Percentiles rank a stretch among this genome's conserved stretches.
Evolutionary conservation across 1,140 invertebrate genomes (phyloP).

Genomic region (Scaptodrosophila lebanonensis): DNA sequence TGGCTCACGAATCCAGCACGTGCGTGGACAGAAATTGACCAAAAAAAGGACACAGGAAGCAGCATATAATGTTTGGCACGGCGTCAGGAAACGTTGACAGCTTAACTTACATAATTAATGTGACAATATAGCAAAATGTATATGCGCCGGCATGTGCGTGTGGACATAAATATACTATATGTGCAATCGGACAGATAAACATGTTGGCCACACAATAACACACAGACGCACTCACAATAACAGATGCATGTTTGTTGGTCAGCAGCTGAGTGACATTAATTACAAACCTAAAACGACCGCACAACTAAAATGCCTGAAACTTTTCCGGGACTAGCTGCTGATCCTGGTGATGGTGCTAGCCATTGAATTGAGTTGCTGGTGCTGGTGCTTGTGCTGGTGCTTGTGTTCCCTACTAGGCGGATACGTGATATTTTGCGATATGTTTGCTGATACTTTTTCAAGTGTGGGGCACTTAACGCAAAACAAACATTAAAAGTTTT

Average conservation of each 20-base stretch:
- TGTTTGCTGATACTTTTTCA: conserved; percentile 3
- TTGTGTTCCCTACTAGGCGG: conserved; percentile 39
- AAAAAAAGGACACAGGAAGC: conserved; percentile 36
- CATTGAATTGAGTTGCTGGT: conserved; percentile 71
- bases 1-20: too few relatives aligned
- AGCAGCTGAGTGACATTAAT: conserved; percentile 48
- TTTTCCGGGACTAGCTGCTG: too few relatives aligned
- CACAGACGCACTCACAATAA: background rate
- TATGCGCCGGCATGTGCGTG: conserved; percentile 20
- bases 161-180: conserved; percentile 42
- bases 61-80: conserved; percentile 54
- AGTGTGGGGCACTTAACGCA: conserved; percentile 2
- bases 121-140: conserved; percentile 59
- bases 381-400: too few relatives aligned
- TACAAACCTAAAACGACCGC: too few relatives aligned
- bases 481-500: conserved; percentile 66
- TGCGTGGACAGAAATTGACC: conserved; percentile 9
- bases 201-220: conserved; percentile 59
- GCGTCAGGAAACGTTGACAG: too few relatives aligned
- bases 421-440: conserved; percentile 51
- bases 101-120: conserved; percentile 72
- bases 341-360: too few relatives aligned
- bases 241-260: background rate
- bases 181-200: conserved; percentile 64
- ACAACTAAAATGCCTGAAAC: conserved; percentile 16